These are phyloP conservation scores for Elysia crispata DNA, from an alignment of 2,888 invertebrate species.

Conservation along the genomic window DNA sequence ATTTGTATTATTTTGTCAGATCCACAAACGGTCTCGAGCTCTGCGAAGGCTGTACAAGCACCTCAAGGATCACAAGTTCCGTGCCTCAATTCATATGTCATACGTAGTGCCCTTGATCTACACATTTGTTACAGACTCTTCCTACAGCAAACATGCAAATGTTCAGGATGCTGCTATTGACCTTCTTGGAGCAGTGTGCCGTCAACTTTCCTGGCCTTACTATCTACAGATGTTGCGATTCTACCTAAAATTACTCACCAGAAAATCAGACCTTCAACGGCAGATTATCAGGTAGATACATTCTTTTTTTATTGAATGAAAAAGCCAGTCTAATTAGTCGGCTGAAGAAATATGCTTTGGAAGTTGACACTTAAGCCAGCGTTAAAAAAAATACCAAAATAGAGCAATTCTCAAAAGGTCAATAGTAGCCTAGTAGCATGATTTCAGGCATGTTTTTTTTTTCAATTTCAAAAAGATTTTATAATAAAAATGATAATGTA, in stretches of 20 bases:
- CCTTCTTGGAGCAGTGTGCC: conserved; percentile 86
- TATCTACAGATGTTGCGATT: conserved; percentile 89
- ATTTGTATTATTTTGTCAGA: conserved; percentile 80
- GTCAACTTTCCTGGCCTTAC: conserved; percentile 91
- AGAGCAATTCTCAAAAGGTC: too few relatives aligned
- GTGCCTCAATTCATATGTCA: conserved; percentile 84
- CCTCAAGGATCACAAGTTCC: conserved; percentile 67
- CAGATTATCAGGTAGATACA: conserved; percentile 83
- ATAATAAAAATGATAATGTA: too few relatives aligned
- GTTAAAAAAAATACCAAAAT: too few relatives aligned
- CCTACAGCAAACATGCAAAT: conserved; percentile 83
- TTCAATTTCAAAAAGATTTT: too few relatives aligned
- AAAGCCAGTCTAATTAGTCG: not conserved
- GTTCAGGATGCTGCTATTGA: conserved; percentile 87
- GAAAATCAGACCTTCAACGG: conserved; percentile 86
- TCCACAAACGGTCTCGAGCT: conserved; percentile 90
- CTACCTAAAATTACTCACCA: conserved; percentile 87
- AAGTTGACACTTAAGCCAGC: too few relatives aligned
- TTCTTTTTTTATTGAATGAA: not conserved
- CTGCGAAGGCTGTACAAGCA: conserved; percentile 82
- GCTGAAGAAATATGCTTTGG: too few relatives aligned
- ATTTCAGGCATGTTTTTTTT: too few relatives aligned
- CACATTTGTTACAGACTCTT: conserved; percentile 87
- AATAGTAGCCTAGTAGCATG: too few relatives aligned
- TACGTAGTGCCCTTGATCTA: conserved; percentile 91